Percentiles rank a stretch among this genome's conserved stretches.
phyloP scores from a whole-genome alignment of 2,797 vertebrate species.

The Chaetophractus vellerosus region DNA sequence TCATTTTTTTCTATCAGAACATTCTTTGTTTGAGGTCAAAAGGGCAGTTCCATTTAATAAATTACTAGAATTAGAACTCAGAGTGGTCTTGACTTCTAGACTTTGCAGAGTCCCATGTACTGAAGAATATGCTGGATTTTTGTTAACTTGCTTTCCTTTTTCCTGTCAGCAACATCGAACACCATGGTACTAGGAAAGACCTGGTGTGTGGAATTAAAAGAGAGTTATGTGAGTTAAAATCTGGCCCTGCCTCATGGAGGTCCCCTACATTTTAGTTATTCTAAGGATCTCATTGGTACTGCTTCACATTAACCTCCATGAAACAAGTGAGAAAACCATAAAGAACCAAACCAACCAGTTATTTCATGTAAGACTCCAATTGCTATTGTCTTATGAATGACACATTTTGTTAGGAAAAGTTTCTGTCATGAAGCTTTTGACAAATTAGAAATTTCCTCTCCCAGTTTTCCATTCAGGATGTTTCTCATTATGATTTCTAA shows the following conservation, averaged over 20 bases:
- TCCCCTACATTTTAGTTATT: not conserved
- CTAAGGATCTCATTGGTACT: not conserved
- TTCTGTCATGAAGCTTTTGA: not conserved
- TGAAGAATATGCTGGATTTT: not conserved
- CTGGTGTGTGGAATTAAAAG: not conserved
- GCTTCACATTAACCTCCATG: not conserved
- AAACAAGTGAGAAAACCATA: not conserved
- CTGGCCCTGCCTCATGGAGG: accelerated
- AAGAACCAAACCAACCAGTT: not conserved
- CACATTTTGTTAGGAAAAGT: too few relatives aligned
- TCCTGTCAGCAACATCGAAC: not conserved
- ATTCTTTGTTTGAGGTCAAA: not conserved
- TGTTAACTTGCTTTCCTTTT: not conserved
- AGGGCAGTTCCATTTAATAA: slow-evolving; percentile 11
- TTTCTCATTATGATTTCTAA: not conserved
- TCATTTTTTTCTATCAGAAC: not conserved
- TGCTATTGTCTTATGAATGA: not conserved
- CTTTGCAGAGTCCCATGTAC: not conserved
- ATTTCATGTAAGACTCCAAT: not conserved
- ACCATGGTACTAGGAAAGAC: not conserved
- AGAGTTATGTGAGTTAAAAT: not conserved
- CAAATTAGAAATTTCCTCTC: not conserved
- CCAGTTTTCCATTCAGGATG: not conserved
- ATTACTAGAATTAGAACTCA: not conserved
- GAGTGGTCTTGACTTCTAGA: not conserved